phyloP scores from a whole-genome alignment of 2,113 vertebrate genomes.

The Pogonocichla stellata region DNA sequence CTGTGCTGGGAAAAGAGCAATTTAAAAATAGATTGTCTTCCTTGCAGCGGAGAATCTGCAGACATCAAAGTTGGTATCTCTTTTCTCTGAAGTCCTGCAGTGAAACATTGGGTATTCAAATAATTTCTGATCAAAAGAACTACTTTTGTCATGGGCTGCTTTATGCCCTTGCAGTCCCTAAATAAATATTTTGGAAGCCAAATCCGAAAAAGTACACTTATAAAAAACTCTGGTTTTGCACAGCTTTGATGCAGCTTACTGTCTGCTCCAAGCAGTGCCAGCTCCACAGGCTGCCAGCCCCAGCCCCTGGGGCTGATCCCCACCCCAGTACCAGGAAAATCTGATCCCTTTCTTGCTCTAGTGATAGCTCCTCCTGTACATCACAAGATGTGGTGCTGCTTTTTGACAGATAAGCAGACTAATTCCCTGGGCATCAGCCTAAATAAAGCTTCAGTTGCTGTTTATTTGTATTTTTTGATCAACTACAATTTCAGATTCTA shows the following conservation, averaged over 20 bases:
- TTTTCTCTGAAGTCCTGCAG: not conserved
- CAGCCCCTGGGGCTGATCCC: not conserved
- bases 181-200: not conserved
- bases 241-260: not conserved
- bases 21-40: not conserved
- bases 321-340: not conserved
- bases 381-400: not conserved
- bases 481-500: not conserved
- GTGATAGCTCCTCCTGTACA: not conserved
- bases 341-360: not conserved
- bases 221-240: not conserved
- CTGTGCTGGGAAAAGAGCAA: not conserved
- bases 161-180: not conserved
- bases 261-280: not conserved
- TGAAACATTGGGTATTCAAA: not conserved
- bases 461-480: not conserved
- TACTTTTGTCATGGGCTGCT: not conserved
- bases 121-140: not conserved
- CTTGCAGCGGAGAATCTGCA: not conserved
- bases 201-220: not conserved
- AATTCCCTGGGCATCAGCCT: not conserved
- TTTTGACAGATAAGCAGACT: not conserved
- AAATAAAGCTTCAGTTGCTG: not conserved
- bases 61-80: not conserved
- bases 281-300: not conserved